Conservation (phyloP, 2,113 vertebrate genomes). For the Campylomormyrus tamandua region DNA sequence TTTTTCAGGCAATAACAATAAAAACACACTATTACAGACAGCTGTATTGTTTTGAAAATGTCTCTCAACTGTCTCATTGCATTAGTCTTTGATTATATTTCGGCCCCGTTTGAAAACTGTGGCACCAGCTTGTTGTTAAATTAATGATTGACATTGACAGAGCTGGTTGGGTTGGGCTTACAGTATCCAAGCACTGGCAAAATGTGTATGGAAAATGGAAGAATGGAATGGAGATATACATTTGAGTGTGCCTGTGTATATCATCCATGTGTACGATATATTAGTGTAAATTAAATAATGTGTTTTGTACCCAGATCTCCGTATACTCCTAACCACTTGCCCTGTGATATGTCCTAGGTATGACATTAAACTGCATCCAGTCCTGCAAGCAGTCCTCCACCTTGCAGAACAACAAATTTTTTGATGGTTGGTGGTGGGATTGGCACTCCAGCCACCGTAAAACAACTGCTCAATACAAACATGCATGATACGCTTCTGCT, state of each 20-base stretch:
- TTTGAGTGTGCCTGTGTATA: not conserved
- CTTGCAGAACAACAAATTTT: too few relatives aligned
- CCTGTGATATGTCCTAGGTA: not conserved
- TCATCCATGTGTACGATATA: not conserved
- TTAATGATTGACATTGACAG: not conserved
- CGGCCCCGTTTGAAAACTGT: not conserved
- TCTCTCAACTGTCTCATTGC: conserved; percentile 1
- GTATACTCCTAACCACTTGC: not conserved
- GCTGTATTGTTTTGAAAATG: conserved; percentile 5
- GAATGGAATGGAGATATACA: not conserved
- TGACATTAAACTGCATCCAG: too few relatives aligned
- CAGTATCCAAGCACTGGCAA: not conserved
- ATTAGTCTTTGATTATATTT: conserved; percentile 7
- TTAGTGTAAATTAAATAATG: not conserved
- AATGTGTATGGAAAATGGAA: not conserved
- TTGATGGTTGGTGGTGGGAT: too few relatives aligned
- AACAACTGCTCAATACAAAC: too few relatives aligned
- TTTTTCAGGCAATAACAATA: not conserved
- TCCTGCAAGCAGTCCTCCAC: too few relatives aligned
- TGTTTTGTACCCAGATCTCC: not conserved
- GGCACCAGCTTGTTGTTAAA: conserved; percentile 1
- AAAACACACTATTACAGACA: conserved; percentile 8
- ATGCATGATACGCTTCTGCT: too few relatives aligned
- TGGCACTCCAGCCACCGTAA: too few relatives aligned
- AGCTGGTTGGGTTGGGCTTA: not conserved